Evolutionary conservation across 2,888 invertebrate genomes (phyloP), one percentile per base, ranked within the genome.

Genomic region (Caenorhabditis sp.): DNA sequence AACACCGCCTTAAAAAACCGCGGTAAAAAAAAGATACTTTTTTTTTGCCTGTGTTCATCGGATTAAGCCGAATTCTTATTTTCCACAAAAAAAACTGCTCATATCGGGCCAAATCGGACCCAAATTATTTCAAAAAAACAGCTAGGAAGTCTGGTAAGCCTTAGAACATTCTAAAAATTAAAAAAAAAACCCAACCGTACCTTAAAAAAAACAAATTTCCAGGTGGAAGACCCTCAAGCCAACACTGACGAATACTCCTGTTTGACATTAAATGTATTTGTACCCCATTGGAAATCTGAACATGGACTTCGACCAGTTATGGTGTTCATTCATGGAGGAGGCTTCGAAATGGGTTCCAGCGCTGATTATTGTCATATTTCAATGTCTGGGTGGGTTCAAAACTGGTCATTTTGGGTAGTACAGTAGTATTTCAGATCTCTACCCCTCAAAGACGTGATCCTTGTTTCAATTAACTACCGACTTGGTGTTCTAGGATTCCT

Each of bases 401-500:
- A n/a, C n/a, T n/a, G n/a, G n/a, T n/a, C n/a, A n/a, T n/a, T n/a
- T n/a, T n/a, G n/a, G n/a, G n/a, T n/a, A n/a, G n/a, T n/a, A n/a
- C n/a, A n/a, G n/a, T n/a, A n/a, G n/a, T n/a, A n/a, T 43, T 58
- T 67, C 56, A 81, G 83, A 21, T 84, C 83, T 53, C 67, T 85
- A 17, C 84, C 84, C 50, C n/a, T 70, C 23, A 83, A 82, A 62
- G 85, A 83, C 52, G 78, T 85, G 0, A 53, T 85, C 36, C 75
- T 83, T 17, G 83, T 83, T n/a, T 77, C 83, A 1, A 65, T 85
- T 53, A 81, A 83, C 54, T 85, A 85, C 54, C 82, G 85, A 5
- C 74, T 85, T 7, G 85, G 85, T 50, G 58, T 80, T 5, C 73
- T 85, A 14, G 84, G 83, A 12, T 84, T 84, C 71, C 71, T 84